A percentile compares a stretch with the other conserved stretches of the same genome.
phyloP scores from a whole-genome alignment of 2,888 invertebrate genomes.

The Mechanitis messenoides region DNA sequence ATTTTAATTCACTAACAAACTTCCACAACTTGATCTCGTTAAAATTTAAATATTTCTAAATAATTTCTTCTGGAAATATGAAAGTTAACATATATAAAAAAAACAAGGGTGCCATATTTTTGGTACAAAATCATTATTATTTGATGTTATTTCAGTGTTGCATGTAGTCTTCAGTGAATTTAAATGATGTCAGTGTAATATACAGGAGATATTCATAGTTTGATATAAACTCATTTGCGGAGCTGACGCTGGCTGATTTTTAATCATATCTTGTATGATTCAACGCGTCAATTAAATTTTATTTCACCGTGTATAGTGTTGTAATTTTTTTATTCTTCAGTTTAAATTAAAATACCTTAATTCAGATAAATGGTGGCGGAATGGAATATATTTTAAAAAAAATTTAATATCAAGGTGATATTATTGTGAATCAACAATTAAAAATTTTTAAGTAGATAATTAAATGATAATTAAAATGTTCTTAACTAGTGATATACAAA shows the following conservation, averaged over 20 bases:
- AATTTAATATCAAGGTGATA: background rate
- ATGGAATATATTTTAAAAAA: too few species aligned
- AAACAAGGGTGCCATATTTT: too few species aligned
- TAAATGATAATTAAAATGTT: background rate
- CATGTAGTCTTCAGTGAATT: constrained; percentile 53
- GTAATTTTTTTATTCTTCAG: constrained; percentile 7
- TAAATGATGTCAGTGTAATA: constrained; percentile 50
- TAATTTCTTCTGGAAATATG: too few species aligned
- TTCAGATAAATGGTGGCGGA: too few species aligned
- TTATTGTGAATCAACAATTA: too few species aligned
- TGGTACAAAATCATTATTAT: background rate
- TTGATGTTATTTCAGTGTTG: background rate
- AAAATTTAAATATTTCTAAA: too few species aligned
- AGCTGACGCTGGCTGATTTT: constrained; percentile 24
- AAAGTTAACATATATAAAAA: too few species aligned
- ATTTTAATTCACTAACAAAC: too few species aligned
- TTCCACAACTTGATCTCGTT: too few species aligned
- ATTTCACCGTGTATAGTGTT: constrained; percentile 13
- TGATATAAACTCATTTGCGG: constrained; percentile 41
- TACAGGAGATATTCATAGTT: constrained; percentile 39
- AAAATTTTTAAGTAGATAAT: too few species aligned
- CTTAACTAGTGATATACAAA: constrained; percentile 21
- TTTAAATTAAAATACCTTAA: constrained; percentile 14
- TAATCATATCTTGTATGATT: constrained; percentile 28
- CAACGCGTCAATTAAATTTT: constrained; percentile 26